These are phyloP conservation scores for Saccostrea glomerata DNA, from an alignment of 1,140 invertebrate species.

Conservation along the genomic window DNA sequence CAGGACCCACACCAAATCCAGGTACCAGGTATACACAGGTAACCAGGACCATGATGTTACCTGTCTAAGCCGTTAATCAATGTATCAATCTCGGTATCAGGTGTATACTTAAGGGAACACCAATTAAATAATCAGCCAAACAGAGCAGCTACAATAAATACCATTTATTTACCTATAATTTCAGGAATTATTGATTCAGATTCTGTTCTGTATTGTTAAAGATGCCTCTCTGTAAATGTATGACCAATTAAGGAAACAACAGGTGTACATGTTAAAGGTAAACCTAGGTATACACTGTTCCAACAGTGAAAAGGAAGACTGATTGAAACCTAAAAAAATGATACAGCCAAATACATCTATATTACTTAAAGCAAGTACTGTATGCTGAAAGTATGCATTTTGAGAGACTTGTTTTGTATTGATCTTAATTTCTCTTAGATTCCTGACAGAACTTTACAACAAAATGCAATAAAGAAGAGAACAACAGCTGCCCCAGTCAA, in stretches of 20 bases:
- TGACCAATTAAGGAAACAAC: not conserved
- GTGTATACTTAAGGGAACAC: not conserved
- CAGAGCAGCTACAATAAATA: not conserved
- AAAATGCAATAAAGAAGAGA: not conserved
- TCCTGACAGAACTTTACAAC: not conserved
- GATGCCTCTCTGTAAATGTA: not conserved
- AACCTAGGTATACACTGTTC: too few relatives aligned
- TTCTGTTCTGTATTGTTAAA: not conserved
- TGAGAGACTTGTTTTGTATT: not conserved
- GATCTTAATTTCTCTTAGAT: not conserved
- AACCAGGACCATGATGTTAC: not conserved
- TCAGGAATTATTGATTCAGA: not conserved
- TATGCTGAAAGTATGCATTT: too few relatives aligned
- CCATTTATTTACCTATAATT: constrained; percentile 30
- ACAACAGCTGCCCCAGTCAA: not conserved
- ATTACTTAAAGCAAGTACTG: too few relatives aligned
- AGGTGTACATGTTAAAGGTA: not conserved
- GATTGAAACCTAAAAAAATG: too few relatives aligned
- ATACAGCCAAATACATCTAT: too few relatives aligned
- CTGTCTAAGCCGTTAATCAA: not conserved
- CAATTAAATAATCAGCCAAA: constrained; percentile 26
- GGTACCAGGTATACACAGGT: not conserved
- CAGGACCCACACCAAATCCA: not conserved
- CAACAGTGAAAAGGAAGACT: too few relatives aligned
- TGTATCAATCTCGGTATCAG: constrained; percentile 3